phyloP scores from a whole-genome alignment of 2,797 vertebrate species.

The Gymnothorax reevesii region DNA sequence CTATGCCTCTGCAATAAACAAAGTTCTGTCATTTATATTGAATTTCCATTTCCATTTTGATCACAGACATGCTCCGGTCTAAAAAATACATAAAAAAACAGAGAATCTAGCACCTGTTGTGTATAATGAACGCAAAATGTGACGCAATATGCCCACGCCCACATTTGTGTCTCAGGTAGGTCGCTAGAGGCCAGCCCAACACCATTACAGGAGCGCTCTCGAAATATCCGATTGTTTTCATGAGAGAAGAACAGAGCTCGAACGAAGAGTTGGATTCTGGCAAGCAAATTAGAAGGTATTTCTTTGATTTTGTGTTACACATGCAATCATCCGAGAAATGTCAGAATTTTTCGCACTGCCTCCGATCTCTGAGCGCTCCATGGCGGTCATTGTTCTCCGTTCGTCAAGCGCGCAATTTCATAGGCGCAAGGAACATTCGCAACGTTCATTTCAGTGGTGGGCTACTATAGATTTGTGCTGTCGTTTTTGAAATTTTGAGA shows the following conservation, averaged over 20 bases:
- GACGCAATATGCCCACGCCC: not conserved
- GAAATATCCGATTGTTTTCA: not conserved
- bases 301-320: not conserved
- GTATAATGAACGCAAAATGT: not conserved
- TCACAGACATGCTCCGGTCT: too few relatives aligned
- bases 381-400: not conserved
- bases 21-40: not conserved
- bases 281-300: not conserved
- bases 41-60: not conserved
- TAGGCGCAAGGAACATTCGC: not conserved
- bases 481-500: not conserved
- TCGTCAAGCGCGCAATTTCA: not conserved
- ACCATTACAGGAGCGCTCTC: not conserved
- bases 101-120: not conserved
- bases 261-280: not conserved
- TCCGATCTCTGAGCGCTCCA: not conserved
- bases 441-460: not conserved
- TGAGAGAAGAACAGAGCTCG: not conserved
- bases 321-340: not conserved
- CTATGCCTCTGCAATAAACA: too few relatives aligned
- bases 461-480: not conserved
- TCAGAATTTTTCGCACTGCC: not conserved
- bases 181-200: slow-evolving; percentile 1
- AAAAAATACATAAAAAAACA: not conserved
- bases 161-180: not conserved